Conservation (phyloP, 1,140 invertebrate genomes). For the Drosophila obscura region DNA sequence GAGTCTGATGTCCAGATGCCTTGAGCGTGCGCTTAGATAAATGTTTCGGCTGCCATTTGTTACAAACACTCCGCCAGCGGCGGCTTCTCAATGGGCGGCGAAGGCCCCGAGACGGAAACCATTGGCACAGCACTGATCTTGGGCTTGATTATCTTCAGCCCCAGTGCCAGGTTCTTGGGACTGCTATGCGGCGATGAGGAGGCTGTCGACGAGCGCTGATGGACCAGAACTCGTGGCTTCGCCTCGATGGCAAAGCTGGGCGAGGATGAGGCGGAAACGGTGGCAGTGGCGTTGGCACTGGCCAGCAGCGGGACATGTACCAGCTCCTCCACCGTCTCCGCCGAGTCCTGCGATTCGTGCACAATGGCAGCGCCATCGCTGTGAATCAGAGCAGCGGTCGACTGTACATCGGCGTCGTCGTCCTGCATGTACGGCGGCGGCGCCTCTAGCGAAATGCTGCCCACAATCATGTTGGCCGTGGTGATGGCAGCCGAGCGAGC, state of each 20-base stretch:
- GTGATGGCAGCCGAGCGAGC: constrained; percentile 69
- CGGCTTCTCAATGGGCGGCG: constrained; percentile 88
- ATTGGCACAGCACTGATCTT: constrained; percentile 89
- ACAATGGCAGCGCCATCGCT: constrained; percentile 57
- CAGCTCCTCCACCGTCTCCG: constrained; percentile 76
- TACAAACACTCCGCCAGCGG: constrained; percentile 83
- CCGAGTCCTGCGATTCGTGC: constrained; percentile 76
- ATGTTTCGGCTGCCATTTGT: constrained; percentile 84
- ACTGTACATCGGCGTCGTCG: constrained; percentile 62
- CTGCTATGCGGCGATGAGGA: constrained; percentile 84
- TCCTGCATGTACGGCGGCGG: constrained; percentile 79
- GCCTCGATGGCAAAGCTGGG: constrained; percentile 83
- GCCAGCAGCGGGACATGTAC: constrained; percentile 64
- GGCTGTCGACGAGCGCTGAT: constrained; percentile 84
- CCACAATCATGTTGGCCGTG: constrained; percentile 76
- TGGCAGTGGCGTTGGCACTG: constrained; percentile 56
- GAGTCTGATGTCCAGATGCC: constrained; percentile 60
- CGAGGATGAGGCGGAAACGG: constrained; percentile 54
- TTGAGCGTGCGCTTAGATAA: constrained; percentile 81
- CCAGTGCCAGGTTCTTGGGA: constrained; percentile 68
- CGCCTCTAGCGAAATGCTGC: constrained; percentile 79
- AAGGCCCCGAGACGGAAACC: constrained; percentile 90
- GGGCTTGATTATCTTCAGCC: constrained; percentile 84
- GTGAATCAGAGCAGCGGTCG: constrained; percentile 60
- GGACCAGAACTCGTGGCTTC: constrained; percentile 84